Evolutionary conservation across 1,140 invertebrate species (phyloP).

Genomic region (Bombyx mandarina): DNA sequence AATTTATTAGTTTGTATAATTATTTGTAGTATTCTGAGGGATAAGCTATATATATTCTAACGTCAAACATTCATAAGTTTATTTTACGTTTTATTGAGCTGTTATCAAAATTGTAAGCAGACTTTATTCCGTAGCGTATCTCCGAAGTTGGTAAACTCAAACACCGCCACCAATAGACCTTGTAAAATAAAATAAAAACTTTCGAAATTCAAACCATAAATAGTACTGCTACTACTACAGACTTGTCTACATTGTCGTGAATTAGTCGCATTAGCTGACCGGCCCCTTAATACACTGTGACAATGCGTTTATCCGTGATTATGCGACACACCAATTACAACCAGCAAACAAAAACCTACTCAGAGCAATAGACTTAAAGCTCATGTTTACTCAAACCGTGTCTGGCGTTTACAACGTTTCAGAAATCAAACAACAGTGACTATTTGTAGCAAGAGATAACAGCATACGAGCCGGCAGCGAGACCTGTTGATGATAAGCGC

Average conservation of each 20-base stretch:
- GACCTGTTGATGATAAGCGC: constrained; percentile 67
- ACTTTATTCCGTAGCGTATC: too few relatives aligned
- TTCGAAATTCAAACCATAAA: constrained; percentile 24
- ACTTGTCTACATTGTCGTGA: constrained; percentile 55
- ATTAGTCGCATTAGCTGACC: constrained; percentile 58
- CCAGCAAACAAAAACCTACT: constrained; percentile 8
- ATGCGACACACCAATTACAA: constrained; percentile 21
- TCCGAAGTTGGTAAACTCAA: too few relatives aligned
- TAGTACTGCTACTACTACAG: constrained; percentile 20
- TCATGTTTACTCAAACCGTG: not conserved
- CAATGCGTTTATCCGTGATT: constrained; percentile 56
- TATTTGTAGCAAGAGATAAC: constrained; percentile 68
- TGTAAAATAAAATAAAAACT: not conserved
- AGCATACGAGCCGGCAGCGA: constrained; percentile 55
- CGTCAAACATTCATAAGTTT: not conserved
- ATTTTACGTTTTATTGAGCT: not conserved
- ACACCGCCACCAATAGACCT: too few relatives aligned
- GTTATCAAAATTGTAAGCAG: too few relatives aligned
- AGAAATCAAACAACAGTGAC: constrained; percentile 25
- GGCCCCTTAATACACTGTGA: constrained; percentile 53
- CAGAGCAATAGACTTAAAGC: constrained; percentile 1
- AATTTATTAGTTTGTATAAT: too few relatives aligned
- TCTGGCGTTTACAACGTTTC: constrained; percentile 9
- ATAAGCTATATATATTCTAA: too few relatives aligned
- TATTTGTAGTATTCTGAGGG: too few relatives aligned